Conservation (phyloP, 1,140 invertebrate genomes). For the Pissodes strobi region DNA sequence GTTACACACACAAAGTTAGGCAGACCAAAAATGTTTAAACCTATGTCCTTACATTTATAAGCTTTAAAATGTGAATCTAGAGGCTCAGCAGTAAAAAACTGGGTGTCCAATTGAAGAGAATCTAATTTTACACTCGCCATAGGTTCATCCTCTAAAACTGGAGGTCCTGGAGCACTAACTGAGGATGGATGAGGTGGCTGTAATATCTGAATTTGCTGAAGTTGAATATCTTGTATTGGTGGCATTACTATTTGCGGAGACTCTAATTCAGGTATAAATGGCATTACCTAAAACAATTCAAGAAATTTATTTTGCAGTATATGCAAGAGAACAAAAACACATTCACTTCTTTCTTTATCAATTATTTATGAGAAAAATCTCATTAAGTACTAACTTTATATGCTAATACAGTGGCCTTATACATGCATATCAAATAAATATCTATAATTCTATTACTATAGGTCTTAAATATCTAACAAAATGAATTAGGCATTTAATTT, state of each 20-base stretch:
- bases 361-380: no score
- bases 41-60: slow-evolving; percentile 37
- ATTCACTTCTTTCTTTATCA: no score
- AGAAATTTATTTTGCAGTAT: no score
- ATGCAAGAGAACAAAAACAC: no score
- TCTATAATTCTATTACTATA: no score
- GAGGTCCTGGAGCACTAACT: background rate
- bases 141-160: slow-evolving; percentile 22
- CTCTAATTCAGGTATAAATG: slow-evolving; percentile 33
- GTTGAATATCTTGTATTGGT: slow-evolving; percentile 25
- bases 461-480: no score
- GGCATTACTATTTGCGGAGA: slow-evolving; percentile 25
- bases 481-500: no score
- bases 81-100: slow-evolving; percentile 35
- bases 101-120: slow-evolving; percentile 30
- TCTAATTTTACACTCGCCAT: slow-evolving; percentile 27
- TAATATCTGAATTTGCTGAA: slow-evolving; percentile 33
- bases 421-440: no score
- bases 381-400: no score
- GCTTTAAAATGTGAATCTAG: slow-evolving; percentile 38
- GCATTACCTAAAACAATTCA: slow-evolving; percentile 34
- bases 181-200: slow-evolving; percentile 6
- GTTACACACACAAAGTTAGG: background rate
- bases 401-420: no score
- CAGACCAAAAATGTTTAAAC: slow-evolving; percentile 2